Base-by-base conservation (phyloP, 2,113 vertebrate species). In the Scatophagus argus region DNA sequence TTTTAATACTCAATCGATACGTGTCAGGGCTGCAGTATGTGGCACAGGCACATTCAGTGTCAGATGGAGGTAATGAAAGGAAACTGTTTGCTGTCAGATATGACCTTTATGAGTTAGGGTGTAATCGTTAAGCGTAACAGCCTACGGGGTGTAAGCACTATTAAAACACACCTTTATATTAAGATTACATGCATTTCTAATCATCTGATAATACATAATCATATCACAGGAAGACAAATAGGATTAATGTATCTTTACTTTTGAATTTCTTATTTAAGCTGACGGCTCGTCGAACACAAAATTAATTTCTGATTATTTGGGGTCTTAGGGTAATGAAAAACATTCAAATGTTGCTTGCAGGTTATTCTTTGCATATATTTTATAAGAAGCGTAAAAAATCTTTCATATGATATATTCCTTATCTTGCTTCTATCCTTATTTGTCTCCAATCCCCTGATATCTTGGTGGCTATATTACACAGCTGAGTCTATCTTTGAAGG, bases 401-500 rank as follows among this genome's bases (percentile, higher is more conserved):
- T 59, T 58, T 83, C 75, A 76, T 68, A 49, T 49, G 29, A 55
- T 69, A 61, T 59, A 68, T 83, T 74, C 63, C 63, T 82, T 67
- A 68, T 64, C 64, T 68, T 72, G 67, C 59, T 81, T 65, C 54
- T 44, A 34, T 75, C 63, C 84, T 86, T 85, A 86, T 84, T 89
- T 81, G 66, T 47, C 81, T 73, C 55, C 70, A 73, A 73, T 87
- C 80, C 88, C 79, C 56, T 61, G 82, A 81, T 85, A 88, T 81
- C 55, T 61, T 21, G 34, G 76, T 85, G 77, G 65, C 67, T 87
- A 80, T 91, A 91, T 91, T 90, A 85, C 89, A 91, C 90, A 88
- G 82, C 83, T 88, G 90, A 83, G 88, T 80, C 87, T 88, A 85
- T 90, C 91, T 91, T 79, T 65, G 83, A 82, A 69, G 89, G 83